A percentile compares a stretch with the other conserved stretches of the same genome.
Evolutionary conservation across 2,113 vertebrate genomes (phyloP).

Genomic region (Centropristis striata): DNA sequence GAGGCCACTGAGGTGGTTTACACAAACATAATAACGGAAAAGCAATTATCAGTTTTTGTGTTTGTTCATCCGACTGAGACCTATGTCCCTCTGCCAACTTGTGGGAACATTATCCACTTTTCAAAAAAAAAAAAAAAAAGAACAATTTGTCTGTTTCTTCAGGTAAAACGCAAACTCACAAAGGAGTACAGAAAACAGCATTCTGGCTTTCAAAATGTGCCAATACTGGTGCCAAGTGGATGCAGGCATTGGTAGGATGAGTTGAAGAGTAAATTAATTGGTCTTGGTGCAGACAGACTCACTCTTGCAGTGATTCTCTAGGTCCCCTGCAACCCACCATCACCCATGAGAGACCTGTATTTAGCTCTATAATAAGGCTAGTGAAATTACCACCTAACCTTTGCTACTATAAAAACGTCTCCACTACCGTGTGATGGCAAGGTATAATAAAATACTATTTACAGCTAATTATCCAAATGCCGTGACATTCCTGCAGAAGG

Average conservation of each 20-base stretch:
- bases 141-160: background rate
- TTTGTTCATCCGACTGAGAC: conserved; percentile 5
- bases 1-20: conserved; percentile 5
- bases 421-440: conserved; percentile 35
- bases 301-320: conserved; percentile 43
- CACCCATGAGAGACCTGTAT: conserved; percentile 49
- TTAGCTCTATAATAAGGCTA: conserved; percentile 59
- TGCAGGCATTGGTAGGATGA: conserved; percentile 12
- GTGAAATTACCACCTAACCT: conserved; percentile 74
- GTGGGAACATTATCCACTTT: conserved; percentile 12
- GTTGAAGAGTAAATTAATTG: conserved; percentile 69
- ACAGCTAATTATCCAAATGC: conserved; percentile 85
- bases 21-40: background rate
- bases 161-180: background rate
- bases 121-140: background rate
- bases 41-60: conserved; percentile 38
- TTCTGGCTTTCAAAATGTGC: conserved; percentile 25
- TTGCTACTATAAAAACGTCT: conserved; percentile 71
- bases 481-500: conserved; percentile 76
- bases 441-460: conserved; percentile 77
- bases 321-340: conserved; percentile 47
- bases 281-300: conserved; percentile 46
- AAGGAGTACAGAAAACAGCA: background rate
- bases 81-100: background rate
- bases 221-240: conserved; percentile 1